Evolutionary conservation across 2,113 vertebrate genomes (phyloP), one percentile per base, ranked within the genome.

Genomic region (Gambusia affinis): DNA sequence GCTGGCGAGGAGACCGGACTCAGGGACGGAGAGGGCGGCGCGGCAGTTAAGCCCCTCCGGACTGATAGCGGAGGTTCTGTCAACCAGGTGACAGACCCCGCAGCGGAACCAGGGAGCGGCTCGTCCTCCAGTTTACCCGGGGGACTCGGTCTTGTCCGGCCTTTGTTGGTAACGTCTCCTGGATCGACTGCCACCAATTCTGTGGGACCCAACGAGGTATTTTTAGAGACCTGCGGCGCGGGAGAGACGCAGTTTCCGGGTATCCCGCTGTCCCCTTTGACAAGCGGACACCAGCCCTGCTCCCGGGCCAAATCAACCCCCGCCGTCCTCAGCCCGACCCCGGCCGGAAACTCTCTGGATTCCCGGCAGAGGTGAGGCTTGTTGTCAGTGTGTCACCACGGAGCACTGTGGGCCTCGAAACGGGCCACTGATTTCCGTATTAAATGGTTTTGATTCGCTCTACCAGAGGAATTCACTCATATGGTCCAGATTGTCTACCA

Each of bases 341-440:
- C 84, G 44, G 15, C 81, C 8, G 83, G 68, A 3, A 87, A 72
- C 27, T 28, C 90, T 28, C 70, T 91, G 88, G 96, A 97, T 35
- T 73, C 92, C 35, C 95, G 95, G 44, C 96, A 96, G 79, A 96
- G 96, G 97, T 98, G 87, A 95, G 95, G 57, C 22, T 28, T 1
- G 6, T 54, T 0, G 6, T 60, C 31, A 22, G 57, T 65, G 54
- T 82, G 1, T 67, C n/a, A 17, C 28, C 22, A 24, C 28, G 37
- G 27, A 30, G 27, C 12, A 37, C 19, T 24, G 6, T 12, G 77
- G 70, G 65, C 86, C 85, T 90, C 84, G 64, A 73, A 51, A 61
- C 11, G 0, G 14, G 35, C 31, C 22, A 1, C 15, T 33, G 31
- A 78, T 84, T 85, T 89, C 82, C 81, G 82, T 72, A 31, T 79